These are phyloP conservation scores for Nymphalis polychloros DNA, from an alignment of 2,888 invertebrate species.

Conservation along the genomic window DNA sequence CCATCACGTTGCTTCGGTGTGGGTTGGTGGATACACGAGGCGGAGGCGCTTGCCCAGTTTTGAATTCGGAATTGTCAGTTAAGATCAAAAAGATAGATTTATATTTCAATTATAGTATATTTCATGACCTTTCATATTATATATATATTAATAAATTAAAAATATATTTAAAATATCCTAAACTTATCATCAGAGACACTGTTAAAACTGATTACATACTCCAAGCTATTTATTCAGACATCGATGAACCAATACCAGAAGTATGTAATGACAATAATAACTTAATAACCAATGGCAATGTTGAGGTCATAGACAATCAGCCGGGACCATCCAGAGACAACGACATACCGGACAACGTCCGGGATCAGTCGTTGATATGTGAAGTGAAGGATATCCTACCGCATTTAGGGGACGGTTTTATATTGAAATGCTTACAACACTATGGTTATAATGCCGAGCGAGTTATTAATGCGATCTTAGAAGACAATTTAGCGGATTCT, in stretches of 20 bases:
- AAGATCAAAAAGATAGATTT: too few species aligned
- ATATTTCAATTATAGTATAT: too few species aligned
- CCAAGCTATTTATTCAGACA: constrained; percentile 75
- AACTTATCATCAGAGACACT: constrained; percentile 66
- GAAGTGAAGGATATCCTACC: constrained; percentile 90
- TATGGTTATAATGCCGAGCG: constrained; percentile 88
- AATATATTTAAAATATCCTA: too few species aligned
- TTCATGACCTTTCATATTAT: too few species aligned
- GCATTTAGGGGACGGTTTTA: constrained; percentile 89
- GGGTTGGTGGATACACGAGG: too few species aligned
- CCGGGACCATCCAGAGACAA: constrained; percentile 50
- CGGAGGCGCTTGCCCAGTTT: too few species aligned
- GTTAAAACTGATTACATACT: constrained; percentile 80
- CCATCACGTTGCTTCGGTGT: too few species aligned
- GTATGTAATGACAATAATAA: constrained; percentile 33
- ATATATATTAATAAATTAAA: background rate
- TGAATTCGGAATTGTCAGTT: too few species aligned
- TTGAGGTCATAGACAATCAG: constrained; percentile 45
- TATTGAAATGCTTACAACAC: constrained; percentile 87
- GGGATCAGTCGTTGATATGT: constrained; percentile 79
- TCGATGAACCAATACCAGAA: constrained; percentile 66
- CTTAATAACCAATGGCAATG: constrained; percentile 54
- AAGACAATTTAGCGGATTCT: constrained; percentile 81
- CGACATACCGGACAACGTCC: constrained; percentile 69
- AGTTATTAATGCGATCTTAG: constrained; percentile 92